A percentile compares a stretch with the other conserved stretches of the same genome.
Conservation (phyloP, 2,113 vertebrate genomes). For the Corythoichthys haematopterus region DNA sequence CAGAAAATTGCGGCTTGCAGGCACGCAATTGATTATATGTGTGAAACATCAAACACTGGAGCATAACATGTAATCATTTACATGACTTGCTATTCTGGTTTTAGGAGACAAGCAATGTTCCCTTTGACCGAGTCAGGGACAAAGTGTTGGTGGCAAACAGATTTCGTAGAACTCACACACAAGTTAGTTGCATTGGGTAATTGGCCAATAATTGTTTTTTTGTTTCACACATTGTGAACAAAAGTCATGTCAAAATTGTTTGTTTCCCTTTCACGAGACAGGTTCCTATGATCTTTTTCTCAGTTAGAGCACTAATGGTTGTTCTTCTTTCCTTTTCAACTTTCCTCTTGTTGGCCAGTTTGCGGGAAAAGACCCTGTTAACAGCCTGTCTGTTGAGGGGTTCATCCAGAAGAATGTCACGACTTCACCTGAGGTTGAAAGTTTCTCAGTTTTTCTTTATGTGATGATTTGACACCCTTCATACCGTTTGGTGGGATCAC, state of each 20-base stretch:
- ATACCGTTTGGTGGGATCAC: conserved; percentile 14
- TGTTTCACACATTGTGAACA: conserved; percentile 11
- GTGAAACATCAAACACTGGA: conserved; percentile 25
- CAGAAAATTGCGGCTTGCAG: conserved; percentile 20
- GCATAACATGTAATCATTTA: conserved; percentile 24
- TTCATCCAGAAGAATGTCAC: conserved; percentile 93
- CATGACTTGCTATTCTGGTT: conserved; percentile 20
- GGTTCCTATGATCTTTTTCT: conserved; percentile 7
- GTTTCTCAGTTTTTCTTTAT: conserved; percentile 37
- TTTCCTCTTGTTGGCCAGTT: conserved; percentile 52
- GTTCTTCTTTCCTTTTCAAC: conserved; percentile 52
- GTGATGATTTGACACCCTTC: conserved; percentile 1
- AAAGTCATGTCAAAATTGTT: conserved; percentile 5
- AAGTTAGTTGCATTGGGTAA: conserved; percentile 22
- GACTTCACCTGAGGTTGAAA: conserved; percentile 91
- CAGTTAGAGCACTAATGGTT: conserved; percentile 46
- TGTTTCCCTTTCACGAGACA: conserved; percentile 18
- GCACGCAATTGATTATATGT: conserved; percentile 29
- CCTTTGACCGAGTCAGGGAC: conserved; percentile 26
- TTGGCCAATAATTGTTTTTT: conserved; percentile 16
- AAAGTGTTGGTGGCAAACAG: conserved; percentile 11
- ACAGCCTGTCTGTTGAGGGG: conserved; percentile 85
- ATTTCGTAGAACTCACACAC: conserved; percentile 22
- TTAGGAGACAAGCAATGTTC: neutral
- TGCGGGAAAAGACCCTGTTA: conserved; percentile 77